Base-by-base conservation (phyloP, 2,888 invertebrate genomes). In the Entomobrya proxima region DNA sequence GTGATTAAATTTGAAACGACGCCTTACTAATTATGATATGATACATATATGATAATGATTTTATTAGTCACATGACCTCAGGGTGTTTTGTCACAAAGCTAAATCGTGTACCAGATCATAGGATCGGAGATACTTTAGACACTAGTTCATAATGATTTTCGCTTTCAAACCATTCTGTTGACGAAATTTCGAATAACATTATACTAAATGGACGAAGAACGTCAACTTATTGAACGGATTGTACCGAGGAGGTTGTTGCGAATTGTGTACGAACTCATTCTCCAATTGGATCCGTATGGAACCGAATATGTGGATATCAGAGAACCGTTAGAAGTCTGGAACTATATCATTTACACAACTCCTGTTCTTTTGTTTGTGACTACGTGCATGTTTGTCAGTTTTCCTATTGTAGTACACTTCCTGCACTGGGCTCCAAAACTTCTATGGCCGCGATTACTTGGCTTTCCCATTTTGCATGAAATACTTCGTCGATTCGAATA, bases 391-490 rank as follows among this genome's bases (percentile, higher is more conserved):
- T 88, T 85, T 58, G 35, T 69, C 11, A 72, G 82, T 32, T 47
- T 85, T 30, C 88, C 88, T 27, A 76, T 80, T 35, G 84, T 88
- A 0, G 35, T 81, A 2, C 78, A 84, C 74, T 88, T 87, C 58
- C 15, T 88, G n/a, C 77, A 87, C 24, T 88, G 88, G 88, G 87
- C 81, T 32, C 88, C 88, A 4, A 88, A 86, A 64, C 61, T 88
- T 6, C 50, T 88, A 0, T 78, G 78, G 61, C 87, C 87, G 6
- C 47, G 47, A 52, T 75, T 88, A 5, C 30, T 83, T 2, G 88
- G 88, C 37, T 84, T 88, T 35, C 74, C 85, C 7, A 40, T 86
- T 67, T 52, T 88, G 7, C 87, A 87, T 21, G 74, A 88, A 52
- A n/a, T 88, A 24, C 67, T 88, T 7, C 79, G 88, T 7, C 74